Evolutionary conservation across 2,888 invertebrate species (phyloP).

Genomic region (Xiphydria camelus): DNA sequence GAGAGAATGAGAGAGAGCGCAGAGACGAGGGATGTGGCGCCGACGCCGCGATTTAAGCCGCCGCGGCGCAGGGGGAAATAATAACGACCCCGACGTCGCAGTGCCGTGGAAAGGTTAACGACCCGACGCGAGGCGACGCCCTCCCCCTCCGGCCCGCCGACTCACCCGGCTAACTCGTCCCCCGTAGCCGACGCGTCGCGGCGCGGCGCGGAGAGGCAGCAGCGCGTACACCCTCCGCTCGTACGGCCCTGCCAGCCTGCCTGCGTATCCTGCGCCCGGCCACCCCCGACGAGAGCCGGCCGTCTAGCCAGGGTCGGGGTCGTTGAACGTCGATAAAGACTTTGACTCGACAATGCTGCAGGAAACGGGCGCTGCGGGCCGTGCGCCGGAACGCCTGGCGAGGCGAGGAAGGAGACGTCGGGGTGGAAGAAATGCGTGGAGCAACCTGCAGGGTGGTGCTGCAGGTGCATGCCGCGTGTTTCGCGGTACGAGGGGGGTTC

Average conservation of each 20-base stretch:
- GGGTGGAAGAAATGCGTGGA: too few species aligned
- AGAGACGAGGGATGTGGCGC: conserved; percentile 17
- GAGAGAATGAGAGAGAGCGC: conserved; percentile 5
- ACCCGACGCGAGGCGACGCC: conserved; percentile 52
- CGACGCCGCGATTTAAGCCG: conserved; percentile 19
- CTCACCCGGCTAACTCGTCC: background rate
- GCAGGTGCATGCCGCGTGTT: too few species aligned
- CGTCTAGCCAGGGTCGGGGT: conserved; percentile 58
- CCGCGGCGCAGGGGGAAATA: conserved; percentile 39
- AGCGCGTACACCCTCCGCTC: conserved; percentile 23
- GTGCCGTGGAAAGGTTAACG: conserved; percentile 56
- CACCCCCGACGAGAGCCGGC: conserved; percentile 32
- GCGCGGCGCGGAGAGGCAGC: background rate
- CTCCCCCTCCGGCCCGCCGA: conserved; percentile 28
- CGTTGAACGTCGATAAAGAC: conserved; percentile 59
- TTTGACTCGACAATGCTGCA: conserved; percentile 49
- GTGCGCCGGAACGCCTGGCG: too few species aligned
- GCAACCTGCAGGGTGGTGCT: too few species aligned
- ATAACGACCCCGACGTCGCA: conserved; percentile 53
- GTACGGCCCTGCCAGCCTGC: conserved; percentile 21
- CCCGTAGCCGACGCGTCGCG: background rate
- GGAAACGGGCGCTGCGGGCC: conserved; percentile 16
- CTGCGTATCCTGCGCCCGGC: conserved; percentile 29
- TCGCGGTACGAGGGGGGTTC: too few species aligned
- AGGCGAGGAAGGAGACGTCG: too few species aligned